Evolutionary conservation across 2,888 invertebrate genomes (phyloP).

Genomic region (Leptopilina syphax): DNA sequence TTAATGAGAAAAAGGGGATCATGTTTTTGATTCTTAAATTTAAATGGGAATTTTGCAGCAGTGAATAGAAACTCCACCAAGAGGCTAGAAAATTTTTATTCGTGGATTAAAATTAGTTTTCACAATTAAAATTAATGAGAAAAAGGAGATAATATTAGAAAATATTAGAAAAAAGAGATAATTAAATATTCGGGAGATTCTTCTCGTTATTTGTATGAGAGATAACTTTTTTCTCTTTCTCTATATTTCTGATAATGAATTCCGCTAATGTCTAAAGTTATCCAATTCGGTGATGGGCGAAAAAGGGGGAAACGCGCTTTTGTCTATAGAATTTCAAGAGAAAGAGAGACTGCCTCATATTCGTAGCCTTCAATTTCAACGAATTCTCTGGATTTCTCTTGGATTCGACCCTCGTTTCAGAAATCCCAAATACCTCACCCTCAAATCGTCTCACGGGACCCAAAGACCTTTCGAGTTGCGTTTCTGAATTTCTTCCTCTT

Average conservation of each 20-base stretch:
- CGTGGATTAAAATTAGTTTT: too few relatives aligned
- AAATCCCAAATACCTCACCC: conserved; percentile 52
- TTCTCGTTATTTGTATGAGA: not conserved
- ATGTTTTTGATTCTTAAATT: too few relatives aligned
- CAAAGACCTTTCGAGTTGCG: conserved; percentile 1
- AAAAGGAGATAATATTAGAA: not conserved
- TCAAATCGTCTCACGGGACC: conserved; percentile 33
- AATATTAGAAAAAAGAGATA: too few relatives aligned
- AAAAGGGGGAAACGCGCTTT: not conserved
- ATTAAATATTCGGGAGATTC: not conserved
- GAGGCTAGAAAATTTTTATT: too few relatives aligned
- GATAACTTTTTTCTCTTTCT: not conserved
- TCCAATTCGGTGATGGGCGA: conserved; percentile 12
- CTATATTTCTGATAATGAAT: not conserved
- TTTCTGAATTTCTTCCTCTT: not conserved
- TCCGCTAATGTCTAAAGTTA: conserved; percentile 2
- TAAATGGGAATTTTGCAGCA: too few relatives aligned
- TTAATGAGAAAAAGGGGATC: too few relatives aligned
- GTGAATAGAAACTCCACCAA: too few relatives aligned
- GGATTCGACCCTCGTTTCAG: conserved; percentile 58
- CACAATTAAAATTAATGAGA: not conserved
- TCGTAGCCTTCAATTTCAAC: conserved; percentile 53
- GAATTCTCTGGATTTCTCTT: conserved; percentile 53
- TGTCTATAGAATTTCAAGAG: conserved; percentile 31
- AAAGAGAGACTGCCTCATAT: conserved; percentile 10